These are phyloP conservation scores for Sardina pilchardus DNA, from an alignment of 2,113 vertebrate genomes.

Conservation along the genomic window DNA sequence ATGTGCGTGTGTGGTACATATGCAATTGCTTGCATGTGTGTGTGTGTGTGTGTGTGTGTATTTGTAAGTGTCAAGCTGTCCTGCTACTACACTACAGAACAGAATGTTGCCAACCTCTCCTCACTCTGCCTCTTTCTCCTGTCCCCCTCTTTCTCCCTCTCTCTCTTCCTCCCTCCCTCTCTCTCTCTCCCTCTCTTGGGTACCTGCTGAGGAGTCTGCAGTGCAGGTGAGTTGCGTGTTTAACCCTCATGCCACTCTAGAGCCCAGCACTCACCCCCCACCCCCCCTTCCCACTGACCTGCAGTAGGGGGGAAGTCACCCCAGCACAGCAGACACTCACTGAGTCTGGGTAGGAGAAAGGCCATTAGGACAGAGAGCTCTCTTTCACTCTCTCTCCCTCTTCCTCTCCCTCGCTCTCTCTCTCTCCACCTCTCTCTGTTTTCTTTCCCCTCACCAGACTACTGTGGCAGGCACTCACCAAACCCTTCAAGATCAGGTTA, in stretches of 20 bases:
- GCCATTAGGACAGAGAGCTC: not conserved
- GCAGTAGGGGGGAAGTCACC: not conserved
- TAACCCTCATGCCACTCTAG: not conserved
- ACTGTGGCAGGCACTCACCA: not conserved
- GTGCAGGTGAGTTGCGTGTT: not conserved
- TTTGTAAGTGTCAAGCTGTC: not conserved
- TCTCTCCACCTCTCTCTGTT: not conserved
- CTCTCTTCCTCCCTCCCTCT: not conserved
- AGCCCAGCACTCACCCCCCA: not conserved
- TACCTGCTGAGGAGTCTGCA: constrained; percentile 27
- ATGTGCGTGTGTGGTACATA: not conserved
- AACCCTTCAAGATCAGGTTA: constrained; percentile 9
- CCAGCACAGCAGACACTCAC: not conserved
- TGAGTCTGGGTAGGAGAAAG: not conserved
- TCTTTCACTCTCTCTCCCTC: not conserved
- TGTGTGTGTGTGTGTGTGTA: constrained; percentile 3
- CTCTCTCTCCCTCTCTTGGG: constrained; percentile 23
- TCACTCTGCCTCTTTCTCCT: not conserved
- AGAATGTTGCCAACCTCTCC: not conserved
- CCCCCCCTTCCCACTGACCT: not conserved
- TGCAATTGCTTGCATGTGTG: not conserved
- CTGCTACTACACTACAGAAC: not conserved
- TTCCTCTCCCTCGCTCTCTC: not conserved
- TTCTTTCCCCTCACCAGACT: not conserved
- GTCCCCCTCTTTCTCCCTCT: not conserved